Conservation (phyloP, 2,797 vertebrate genomes). For the Aulostomus chinensis region DNA sequence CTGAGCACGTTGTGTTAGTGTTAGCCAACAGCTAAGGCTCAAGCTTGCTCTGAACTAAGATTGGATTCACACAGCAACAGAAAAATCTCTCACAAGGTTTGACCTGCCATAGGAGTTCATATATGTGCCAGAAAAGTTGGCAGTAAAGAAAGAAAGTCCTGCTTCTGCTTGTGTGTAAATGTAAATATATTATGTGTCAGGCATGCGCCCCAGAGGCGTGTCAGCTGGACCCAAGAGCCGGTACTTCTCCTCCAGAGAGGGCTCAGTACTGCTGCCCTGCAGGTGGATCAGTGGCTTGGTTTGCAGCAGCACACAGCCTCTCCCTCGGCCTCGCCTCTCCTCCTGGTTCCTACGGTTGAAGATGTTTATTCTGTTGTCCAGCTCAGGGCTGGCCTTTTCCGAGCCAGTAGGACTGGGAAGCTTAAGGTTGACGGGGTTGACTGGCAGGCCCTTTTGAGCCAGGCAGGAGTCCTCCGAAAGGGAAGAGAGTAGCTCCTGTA, state of each 20-base stretch:
- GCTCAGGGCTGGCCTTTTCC: constrained; percentile 81
- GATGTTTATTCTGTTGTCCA: constrained; percentile 84
- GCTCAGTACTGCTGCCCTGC: constrained; percentile 71
- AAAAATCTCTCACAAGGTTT: constrained; percentile 35
- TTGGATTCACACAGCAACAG: constrained; percentile 48
- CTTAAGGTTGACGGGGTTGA: constrained; percentile 87
- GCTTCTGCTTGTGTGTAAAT: constrained; percentile 43
- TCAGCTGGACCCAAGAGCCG: constrained; percentile 83
- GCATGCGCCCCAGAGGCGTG: constrained; percentile 80
- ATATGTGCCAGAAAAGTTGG: constrained; percentile 38
- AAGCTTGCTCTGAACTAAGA: constrained; percentile 43
- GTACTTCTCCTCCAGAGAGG: constrained; percentile 84
- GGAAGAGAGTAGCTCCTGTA: constrained; percentile 90
- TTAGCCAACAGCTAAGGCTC: constrained; percentile 52
- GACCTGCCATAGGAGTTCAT: constrained; percentile 37
- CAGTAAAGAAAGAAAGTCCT: constrained; percentile 34
- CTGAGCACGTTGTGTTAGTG: constrained; percentile 31
- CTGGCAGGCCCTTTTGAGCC: constrained; percentile 83
- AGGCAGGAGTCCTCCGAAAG: constrained; percentile 88
- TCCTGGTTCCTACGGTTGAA: constrained; percentile 89
- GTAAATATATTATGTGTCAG: constrained; percentile 79
- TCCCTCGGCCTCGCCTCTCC: constrained; percentile 72
- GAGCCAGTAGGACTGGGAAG: constrained; percentile 83
- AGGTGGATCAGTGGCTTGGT: constrained; percentile 88
- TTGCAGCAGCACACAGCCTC: constrained; percentile 79